Base-by-base conservation (phyloP, 2,797 vertebrate species). In the Coracias cyanogaster region DNA sequence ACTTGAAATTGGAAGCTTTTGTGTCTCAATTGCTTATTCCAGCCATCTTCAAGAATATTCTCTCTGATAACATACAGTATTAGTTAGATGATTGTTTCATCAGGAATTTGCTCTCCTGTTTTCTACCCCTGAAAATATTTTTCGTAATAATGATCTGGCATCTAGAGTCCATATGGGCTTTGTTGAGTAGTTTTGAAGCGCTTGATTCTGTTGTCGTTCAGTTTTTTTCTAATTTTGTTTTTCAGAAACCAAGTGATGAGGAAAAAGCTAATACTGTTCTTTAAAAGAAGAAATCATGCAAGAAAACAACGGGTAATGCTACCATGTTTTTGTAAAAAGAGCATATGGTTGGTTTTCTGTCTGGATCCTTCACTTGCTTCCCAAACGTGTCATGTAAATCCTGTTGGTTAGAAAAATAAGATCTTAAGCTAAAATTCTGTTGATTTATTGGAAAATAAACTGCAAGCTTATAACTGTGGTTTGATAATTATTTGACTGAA, bases 241-340 rank as follows among this genome's bases (percentile, higher is more conserved):
- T 97, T 74, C 97, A 99, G 99, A 95, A 99, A 99, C 98, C 99
- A 99, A 98, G 98, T 99, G 97, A 99, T 99, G 99, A 99, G 99
- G 98, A 99, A 99, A 97, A 99, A 99, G 98, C 98, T 99, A 91
- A 99, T 99, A 97, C 97, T 99, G 43, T 99, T 99, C 98, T 99
- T 99, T 97, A 99, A 99, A 98, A 98, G 99, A 98, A 99, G 99
- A 98, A 99, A 99, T 97, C 99, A 99, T 94, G 99, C 99, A 94
- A 99, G 99, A 91, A 99, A 99, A 97, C 99, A 99, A 98, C 99
- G 99, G 98, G 99, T 99, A 98, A 98, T 99, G 37, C 26, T 85
- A 31, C 29, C 9, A 21, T 85, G 51, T 52, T n/a, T 85, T 64
- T 78, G 22, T 91, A 41, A 82, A 86, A 83, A 81, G 26, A 58